phyloP scores from a whole-genome alignment of 2,888 invertebrate species.

The Achlya flavicornis region DNA sequence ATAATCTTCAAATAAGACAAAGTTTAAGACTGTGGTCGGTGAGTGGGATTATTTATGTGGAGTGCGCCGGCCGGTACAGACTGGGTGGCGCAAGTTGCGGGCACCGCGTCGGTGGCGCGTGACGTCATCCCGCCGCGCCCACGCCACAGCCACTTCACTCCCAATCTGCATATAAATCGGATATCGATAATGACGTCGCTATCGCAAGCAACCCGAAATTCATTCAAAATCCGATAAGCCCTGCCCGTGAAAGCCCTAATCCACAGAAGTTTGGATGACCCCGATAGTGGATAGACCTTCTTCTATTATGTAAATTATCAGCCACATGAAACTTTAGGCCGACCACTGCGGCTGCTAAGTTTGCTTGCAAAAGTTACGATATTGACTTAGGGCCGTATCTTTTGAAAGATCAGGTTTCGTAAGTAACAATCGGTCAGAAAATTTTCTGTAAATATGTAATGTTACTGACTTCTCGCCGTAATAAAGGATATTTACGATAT shows the following conservation, averaged over 20 bases:
- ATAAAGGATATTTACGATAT: constrained; percentile 27
- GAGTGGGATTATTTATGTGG: constrained; percentile 62
- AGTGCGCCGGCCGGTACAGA: constrained; percentile 35
- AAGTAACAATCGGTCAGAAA: constrained; percentile 49
- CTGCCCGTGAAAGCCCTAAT: constrained; percentile 78
- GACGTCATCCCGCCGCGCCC: constrained; percentile 55
- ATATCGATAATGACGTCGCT: constrained; percentile 81
- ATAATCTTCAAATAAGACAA: constrained; percentile 67
- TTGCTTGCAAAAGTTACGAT: constrained; percentile 72
- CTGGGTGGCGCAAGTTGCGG: constrained; percentile 34
- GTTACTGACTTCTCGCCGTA: constrained; percentile 27
- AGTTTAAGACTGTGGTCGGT: constrained; percentile 59
- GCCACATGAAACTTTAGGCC: constrained; percentile 76
- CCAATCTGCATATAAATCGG: constrained; percentile 84
- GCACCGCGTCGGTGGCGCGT: constrained; percentile 39
- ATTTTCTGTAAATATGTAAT: constrained; percentile 48
- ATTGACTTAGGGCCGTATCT: constrained; percentile 71
- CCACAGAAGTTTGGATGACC: constrained; percentile 81
- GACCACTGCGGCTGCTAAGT: constrained; percentile 73
- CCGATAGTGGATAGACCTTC: constrained; percentile 80
- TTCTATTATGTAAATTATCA: constrained; percentile 83
- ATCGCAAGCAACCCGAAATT: constrained; percentile 79
- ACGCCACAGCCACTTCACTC: constrained; percentile 61
- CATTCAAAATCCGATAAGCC: constrained; percentile 81
- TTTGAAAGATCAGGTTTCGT: constrained; percentile 58